Base-by-base conservation (phyloP, 2,113 vertebrate species). In the Urocolius indicus region DNA sequence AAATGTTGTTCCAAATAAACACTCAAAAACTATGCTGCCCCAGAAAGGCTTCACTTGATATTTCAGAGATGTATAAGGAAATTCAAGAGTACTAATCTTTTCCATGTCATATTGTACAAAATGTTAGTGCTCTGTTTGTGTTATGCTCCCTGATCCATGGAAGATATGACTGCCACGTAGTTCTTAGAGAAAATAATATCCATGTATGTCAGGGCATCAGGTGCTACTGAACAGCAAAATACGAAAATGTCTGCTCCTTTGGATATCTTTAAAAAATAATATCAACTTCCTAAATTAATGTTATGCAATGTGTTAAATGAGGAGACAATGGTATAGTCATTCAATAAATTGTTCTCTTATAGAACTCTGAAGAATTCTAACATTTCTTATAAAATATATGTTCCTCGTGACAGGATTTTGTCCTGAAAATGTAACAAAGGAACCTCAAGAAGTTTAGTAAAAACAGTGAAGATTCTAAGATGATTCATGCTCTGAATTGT, bases 1-100 rank as follows among this genome's bases (percentile, higher is more conserved):
- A 95, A 95, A 87, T 18, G 11, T 67, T 78, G 63, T 58, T 96
- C 45, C 69, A 89, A 89, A 95, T 69, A 96, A 88, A 94, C 72
- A 91, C 21, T 2, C 57, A 79, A 66, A 51, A 27, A 14, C 1
- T 1, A 0, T 9, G 4, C n/a, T 87, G 55, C 16, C 59, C 36
- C 27, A 80, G 48, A 84, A 96, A 90, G 54, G 41, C 21, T 66
- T 69, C 43, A 10, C 15, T 85, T 90, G 32, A 11, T 74, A 34
- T 72, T 91, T 86, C 71, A 65, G 41, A 76, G 5, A 17, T 2
- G 22, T 34, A 21, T 62, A 51, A 90, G 22, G 45, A 91, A 91
- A 71, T 49, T 32, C 23, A 81, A 62, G 9, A 65, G 15, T 27
- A 81, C 16, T 58, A n/a, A 27, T 51, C 17, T 58, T 75, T 51